These are phyloP conservation scores for Dendroctonus ponderosae DNA, from an alignment of 1,140 invertebrate species.

Conservation along the genomic window DNA sequence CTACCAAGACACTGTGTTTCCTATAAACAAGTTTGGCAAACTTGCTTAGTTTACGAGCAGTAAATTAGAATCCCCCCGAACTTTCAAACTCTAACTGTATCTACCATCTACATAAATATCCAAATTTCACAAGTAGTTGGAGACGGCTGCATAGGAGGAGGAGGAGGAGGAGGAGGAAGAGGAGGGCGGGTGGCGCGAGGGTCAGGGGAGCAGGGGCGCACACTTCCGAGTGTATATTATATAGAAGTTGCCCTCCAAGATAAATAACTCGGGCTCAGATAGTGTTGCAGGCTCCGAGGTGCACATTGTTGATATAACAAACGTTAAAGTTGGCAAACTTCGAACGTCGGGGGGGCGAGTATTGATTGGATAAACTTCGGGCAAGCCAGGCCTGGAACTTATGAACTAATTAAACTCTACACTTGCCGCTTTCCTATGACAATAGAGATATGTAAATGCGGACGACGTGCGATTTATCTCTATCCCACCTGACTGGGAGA, in stretches of 20 bases:
- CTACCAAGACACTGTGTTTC: slow-evolving; percentile 2
- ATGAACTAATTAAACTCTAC: slow-evolving; percentile 50
- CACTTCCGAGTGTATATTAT: slow-evolving; percentile 31
- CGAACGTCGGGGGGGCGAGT: slow-evolving; percentile 33
- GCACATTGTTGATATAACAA: slow-evolving; percentile 50
- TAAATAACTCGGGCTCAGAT: slow-evolving; percentile 43
- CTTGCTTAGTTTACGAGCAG: slow-evolving; percentile 23
- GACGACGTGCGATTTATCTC: slow-evolving; percentile 37
- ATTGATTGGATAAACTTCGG: slow-evolving; percentile 49
- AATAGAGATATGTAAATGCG: slow-evolving; percentile 51
- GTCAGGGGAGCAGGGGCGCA: slow-evolving; percentile 9
- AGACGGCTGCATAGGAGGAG: slow-evolving; percentile 9
- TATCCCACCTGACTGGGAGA: slow-evolving; percentile 1
- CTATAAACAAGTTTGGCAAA: slow-evolving; percentile 14
- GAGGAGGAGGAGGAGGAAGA: slow-evolving; percentile 3
- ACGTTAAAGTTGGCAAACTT: slow-evolving; percentile 47
- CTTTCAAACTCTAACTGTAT: slow-evolving; percentile 29
- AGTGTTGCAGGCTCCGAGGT: slow-evolving; percentile 43
- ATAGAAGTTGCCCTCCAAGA: slow-evolving; percentile 42
- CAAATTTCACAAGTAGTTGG: slow-evolving; percentile 32
- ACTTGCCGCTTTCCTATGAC: slow-evolving; percentile 45
- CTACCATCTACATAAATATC: slow-evolving; percentile 31
- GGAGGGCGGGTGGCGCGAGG: neutral
- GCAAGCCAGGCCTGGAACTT: slow-evolving; percentile 41
- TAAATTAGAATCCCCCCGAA: slow-evolving; percentile 29